Evolutionary conservation across 2,113 vertebrate genomes (phyloP), one percentile per base, ranked within the genome.

Genomic region (Lepisosteus osseus): DNA sequence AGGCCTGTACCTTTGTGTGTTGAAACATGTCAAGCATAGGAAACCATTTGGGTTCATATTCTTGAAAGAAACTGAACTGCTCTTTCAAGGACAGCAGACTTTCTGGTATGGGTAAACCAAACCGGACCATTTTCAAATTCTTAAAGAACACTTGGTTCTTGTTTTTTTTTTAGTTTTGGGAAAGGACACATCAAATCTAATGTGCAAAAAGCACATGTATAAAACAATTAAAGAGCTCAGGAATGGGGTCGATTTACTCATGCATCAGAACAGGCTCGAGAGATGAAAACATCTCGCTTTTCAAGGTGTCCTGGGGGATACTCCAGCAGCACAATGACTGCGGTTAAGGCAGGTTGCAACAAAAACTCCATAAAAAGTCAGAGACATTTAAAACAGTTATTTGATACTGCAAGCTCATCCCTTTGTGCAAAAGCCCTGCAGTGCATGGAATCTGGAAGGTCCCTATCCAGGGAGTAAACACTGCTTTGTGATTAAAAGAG

Each of bases 311-410:
- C 69, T 44, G 7, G 69, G 61, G 57, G 69, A 61, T 13, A n/a
- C 41, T 1, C n/a, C 12, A 11, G 42, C 40, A 47, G 7, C 59
- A 61, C 15, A 70, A 42, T 45, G 59, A 42, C 42, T 69, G 57
- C 43, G 59, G 59, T 70, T 59, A 44, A 62, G 59, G 62, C 69
- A 47, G 69, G 69, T 70, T 61, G 43, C 69, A 70, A 70, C 69
- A 70, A 57, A 70, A 69, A 69, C 54, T 11, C 42, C 44, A 55
- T 15, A 64, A 29, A 12, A 51, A 72, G 42, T 9, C 3, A 56
- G 64, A 61, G 64, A 47, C 29, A 56, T 66, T 67, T 44, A 55
- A 64, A 65, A 47, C 17, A 56, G 61, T 55, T 40, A 54, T 72
- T 40, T 72, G 17, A 71, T 55, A 72, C 42, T 66, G 57, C 57